Conservation (phyloP, 2,113 vertebrate genomes). For the Gavia stellata region DNA sequence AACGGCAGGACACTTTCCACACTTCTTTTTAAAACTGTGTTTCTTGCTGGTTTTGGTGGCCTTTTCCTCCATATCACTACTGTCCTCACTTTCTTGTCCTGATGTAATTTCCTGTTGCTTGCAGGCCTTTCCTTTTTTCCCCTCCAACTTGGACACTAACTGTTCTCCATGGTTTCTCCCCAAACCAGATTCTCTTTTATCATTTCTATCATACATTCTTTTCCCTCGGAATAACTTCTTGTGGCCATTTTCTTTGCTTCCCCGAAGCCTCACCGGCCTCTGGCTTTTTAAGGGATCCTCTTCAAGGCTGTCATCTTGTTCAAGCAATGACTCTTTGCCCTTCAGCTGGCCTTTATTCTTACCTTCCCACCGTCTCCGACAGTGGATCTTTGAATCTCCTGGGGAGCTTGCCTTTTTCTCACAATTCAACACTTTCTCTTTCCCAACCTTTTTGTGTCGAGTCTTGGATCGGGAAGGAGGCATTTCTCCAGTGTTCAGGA, state of each 20-base stretch:
- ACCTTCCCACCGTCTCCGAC: neutral
- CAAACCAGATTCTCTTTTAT: neutral
- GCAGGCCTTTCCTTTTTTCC: neutral
- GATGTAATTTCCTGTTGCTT: neutral
- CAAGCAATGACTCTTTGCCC: neutral
- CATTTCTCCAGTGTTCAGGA: constrained; percentile 1
- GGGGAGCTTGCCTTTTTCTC: neutral
- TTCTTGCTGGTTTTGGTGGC: neutral
- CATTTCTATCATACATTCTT: neutral
- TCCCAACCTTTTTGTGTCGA: neutral
- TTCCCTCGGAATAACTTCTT: neutral
- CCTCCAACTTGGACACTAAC: neutral
- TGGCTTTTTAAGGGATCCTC: neutral
- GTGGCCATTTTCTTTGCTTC: neutral
- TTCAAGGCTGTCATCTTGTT: neutral
- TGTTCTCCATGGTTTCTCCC: neutral
- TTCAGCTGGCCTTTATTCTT: neutral
- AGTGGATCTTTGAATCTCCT: neutral
- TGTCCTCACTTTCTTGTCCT: neutral
- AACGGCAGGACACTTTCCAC: neutral
- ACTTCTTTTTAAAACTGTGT: neutral
- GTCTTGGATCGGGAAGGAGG: neutral
- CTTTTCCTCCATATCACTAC: neutral
- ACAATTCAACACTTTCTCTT: neutral
- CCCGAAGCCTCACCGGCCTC: neutral